Evolutionary conservation across 2,113 vertebrate species (phyloP).

Genomic region (Sylvilagus bachmani): DNA sequence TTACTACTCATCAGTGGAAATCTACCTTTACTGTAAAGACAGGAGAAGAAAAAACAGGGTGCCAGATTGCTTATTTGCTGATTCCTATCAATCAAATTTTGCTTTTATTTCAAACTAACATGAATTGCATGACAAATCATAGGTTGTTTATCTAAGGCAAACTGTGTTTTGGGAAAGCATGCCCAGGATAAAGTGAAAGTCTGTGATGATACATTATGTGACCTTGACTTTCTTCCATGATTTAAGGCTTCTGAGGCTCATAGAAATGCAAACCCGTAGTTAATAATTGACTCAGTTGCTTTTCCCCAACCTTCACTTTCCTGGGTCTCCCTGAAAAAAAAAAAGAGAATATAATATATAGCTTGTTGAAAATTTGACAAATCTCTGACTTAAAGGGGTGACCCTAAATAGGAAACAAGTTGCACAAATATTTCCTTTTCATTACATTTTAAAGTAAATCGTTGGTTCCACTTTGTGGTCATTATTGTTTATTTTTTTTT

Average conservation of each 20-base stretch:
- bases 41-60: background rate
- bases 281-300: constrained; percentile 1
- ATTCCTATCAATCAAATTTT: constrained; percentile 13
- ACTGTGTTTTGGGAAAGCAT: constrained; percentile 58
- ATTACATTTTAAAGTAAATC: constrained; percentile 28
- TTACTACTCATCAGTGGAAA: background rate
- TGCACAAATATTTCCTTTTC: background rate
- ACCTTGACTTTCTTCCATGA: background rate
- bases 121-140: constrained; percentile 27
- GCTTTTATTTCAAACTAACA: constrained; percentile 33
- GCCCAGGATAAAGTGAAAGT: constrained; percentile 36
- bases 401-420: background rate
- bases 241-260: constrained; percentile 6
- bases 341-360: background rate
- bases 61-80: constrained; percentile 37
- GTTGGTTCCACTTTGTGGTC: background rate
- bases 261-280: background rate
- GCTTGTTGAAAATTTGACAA: constrained; percentile 29
- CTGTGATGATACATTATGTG: background rate
- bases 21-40: background rate
- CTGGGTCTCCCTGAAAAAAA: background rate
- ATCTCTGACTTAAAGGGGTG: background rate
- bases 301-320: background rate
- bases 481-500: background rate
- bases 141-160: background rate